phyloP scores from a whole-genome alignment of 2,113 vertebrate species.

The Baryphthengus martii region DNA sequence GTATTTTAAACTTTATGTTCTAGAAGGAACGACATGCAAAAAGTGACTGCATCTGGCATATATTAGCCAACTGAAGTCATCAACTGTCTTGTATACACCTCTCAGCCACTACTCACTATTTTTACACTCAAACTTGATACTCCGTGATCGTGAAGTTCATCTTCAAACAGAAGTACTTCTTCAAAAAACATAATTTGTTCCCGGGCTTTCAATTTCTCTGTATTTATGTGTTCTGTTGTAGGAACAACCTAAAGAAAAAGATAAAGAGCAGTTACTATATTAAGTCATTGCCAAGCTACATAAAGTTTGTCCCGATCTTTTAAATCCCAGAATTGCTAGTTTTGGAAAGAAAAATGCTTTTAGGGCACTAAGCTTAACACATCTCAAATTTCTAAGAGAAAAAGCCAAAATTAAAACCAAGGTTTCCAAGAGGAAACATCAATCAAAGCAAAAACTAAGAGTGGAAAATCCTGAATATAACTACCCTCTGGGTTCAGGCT shows the following conservation, averaged over 20 bases:
- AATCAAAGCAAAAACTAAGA: neutral
- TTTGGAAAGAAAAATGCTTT: neutral
- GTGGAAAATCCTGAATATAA: neutral
- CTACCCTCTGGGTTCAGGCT: neutral
- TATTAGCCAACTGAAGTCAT: neutral
- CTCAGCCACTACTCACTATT: slow-evolving; percentile 81
- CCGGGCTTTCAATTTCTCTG: slow-evolving; percentile 91
- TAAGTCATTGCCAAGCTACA: neutral
- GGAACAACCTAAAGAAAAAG: slow-evolving; percentile 76
- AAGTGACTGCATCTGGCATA: neutral
- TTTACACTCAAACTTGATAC: slow-evolving; percentile 94
- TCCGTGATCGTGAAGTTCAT: slow-evolving; percentile 96
- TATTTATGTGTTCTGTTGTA: slow-evolving; percentile 89
- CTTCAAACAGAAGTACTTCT: slow-evolving; percentile 94
- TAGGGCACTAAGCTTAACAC: neutral
- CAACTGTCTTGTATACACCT: neutral
- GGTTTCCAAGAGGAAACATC: neutral
- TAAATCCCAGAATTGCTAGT: neutral
- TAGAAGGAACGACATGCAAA: neutral
- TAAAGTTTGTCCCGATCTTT: neutral
- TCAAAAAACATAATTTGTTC: slow-evolving; percentile 98
- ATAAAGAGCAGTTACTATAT: neutral
- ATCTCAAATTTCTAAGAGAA: neutral
- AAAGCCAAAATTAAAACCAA: neutral
- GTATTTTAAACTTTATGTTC: neutral